Conservation (phyloP, 2,113 vertebrate genomes). For the Dascyllus trimaculatus region DNA sequence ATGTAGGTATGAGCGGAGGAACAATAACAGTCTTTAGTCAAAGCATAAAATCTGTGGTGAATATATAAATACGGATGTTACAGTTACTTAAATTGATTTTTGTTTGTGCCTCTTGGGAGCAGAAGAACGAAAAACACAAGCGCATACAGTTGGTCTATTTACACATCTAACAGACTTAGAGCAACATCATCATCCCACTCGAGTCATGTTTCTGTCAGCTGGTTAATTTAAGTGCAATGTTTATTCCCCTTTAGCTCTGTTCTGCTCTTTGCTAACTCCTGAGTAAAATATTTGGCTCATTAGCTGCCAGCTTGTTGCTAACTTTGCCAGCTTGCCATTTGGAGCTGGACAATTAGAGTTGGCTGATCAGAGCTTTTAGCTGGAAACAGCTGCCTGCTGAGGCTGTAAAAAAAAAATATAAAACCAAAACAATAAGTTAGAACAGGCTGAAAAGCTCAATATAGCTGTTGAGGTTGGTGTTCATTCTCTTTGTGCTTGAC, state of each 20-base stretch:
- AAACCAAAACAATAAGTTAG: no score
- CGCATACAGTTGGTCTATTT: background rate
- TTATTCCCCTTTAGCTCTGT: background rate
- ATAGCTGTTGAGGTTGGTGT: no score
- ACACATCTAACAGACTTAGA: background rate
- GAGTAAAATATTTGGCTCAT: background rate
- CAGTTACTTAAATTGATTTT: no score
- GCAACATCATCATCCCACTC: background rate
- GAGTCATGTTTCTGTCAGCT: background rate
- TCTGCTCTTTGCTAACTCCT: background rate
- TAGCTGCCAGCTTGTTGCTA: background rate
- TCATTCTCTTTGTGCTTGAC: no score
- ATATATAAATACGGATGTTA: background rate
- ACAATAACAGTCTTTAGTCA: background rate
- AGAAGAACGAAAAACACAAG: background rate
- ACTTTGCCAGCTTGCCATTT: no score
- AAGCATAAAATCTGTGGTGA: background rate
- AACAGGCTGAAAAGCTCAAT: no score
- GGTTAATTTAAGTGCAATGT: background rate
- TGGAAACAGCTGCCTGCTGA: no score
- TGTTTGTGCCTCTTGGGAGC: background rate
- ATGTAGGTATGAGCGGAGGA: background rate
- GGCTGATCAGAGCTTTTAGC: no score
- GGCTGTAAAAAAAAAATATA: no score
- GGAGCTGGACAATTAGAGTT: no score